Percentiles rank a stretch among this genome's conserved stretches.
phyloP scores from a whole-genome alignment of 2,797 vertebrate genomes.

The Philypnodon macrostomus region DNA sequence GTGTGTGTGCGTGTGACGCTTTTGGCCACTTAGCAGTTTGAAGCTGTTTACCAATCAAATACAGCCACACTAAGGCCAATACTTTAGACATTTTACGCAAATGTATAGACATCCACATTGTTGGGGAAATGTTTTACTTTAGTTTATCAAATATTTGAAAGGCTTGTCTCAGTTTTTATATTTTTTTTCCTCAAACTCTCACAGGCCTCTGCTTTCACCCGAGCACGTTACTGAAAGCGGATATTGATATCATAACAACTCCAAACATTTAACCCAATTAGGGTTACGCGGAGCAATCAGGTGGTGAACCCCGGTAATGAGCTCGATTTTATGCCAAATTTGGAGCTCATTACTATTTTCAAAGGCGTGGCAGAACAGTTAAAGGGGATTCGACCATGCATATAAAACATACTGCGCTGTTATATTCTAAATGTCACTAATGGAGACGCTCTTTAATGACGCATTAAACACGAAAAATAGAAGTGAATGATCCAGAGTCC shows the following conservation, averaged over 20 bases:
- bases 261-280: conserved; percentile 90
- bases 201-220: conserved; percentile 3
- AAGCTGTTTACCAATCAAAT: not conserved
- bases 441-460: conserved; percentile 67
- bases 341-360: conserved; percentile 89
- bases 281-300: conserved; percentile 94
- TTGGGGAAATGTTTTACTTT: not conserved
- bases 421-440: conserved; percentile 76
- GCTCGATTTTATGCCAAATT: conserved; percentile 99
- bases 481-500: conserved; percentile 26
- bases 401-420: conserved; percentile 73
- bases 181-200: conserved; percentile 6
- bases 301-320: conserved; percentile 94
- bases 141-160: conserved; percentile 18
- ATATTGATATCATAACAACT: conserved; percentile 73
- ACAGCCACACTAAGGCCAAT: not conserved
- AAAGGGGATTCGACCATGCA: conserved; percentile 71
- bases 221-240: conserved; percentile 48
- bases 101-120: not conserved
- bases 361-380: conserved; percentile 81
- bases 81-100: not conserved
- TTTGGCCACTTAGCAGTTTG: conserved; percentile 73
- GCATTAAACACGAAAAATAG: conserved; percentile 59
- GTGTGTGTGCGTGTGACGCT: conserved; percentile 73
- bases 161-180: conserved; percentile 9